A percentile compares a stretch with the other conserved stretches of the same genome.
Evolutionary conservation across 2,888 invertebrate genomes (phyloP).

Genomic region (Eledone cirrhosa): DNA sequence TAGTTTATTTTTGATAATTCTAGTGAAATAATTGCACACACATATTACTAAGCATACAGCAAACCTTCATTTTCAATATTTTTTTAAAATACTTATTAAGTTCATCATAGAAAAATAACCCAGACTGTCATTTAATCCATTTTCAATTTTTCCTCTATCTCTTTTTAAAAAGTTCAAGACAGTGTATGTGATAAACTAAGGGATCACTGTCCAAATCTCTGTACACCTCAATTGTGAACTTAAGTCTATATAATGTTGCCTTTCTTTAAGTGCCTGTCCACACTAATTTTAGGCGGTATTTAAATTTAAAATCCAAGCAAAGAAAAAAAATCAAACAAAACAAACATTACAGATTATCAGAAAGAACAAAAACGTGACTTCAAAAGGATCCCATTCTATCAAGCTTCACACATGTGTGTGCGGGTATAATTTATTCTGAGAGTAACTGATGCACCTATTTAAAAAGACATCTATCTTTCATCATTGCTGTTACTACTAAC

Average conservation of each 20-base stretch:
- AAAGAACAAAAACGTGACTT: conserved; percentile 13
- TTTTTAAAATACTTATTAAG: no score
- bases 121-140: conserved; percentile 23
- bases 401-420: background rate
- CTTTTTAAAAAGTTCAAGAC: conserved; percentile 20
- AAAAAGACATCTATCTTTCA: no score
- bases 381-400: conserved; percentile 24
- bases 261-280: conserved; percentile 27
- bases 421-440: no score
- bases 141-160: conserved; percentile 26
- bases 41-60: no score
- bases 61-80: no score
- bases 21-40: no score
- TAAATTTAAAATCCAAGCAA: background rate
- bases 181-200: conserved; percentile 25
- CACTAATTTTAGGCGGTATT: conserved; percentile 19
- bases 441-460: no score
- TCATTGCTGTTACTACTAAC: no score
- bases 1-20: no score
- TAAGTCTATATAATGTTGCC: conserved; percentile 27
- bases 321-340: background rate
- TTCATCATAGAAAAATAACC: no score
- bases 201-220: conserved; percentile 26
- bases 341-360: conserved; percentile 12
- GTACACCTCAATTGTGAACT: conserved; percentile 16